Percentiles rank a stretch among this genome's conserved stretches.
Evolutionary conservation across 2,888 invertebrate species (phyloP).

Genomic region (Apeira syringaria): DNA sequence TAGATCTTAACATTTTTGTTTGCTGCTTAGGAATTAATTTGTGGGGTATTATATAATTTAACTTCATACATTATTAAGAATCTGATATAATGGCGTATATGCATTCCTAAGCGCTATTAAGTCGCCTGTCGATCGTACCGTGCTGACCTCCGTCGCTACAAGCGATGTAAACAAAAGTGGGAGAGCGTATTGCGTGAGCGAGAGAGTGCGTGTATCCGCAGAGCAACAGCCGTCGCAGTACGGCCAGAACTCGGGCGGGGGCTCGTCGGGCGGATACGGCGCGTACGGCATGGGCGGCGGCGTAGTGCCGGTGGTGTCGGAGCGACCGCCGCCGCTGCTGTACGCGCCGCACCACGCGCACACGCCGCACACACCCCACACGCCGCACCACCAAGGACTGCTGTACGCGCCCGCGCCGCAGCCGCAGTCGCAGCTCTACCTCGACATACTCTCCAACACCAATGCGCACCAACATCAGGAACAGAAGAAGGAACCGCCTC

Average conservation of each 20-base stretch:
- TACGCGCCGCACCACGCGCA: conserved; percentile 71
- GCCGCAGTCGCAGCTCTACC: conserved; percentile 65
- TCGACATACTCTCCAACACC: conserved; percentile 72
- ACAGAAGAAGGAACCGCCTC: conserved; percentile 63
- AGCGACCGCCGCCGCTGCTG: conserved; percentile 67
- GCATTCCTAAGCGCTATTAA: no score
- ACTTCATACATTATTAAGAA: no score
- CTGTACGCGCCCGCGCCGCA: conserved; percentile 71
- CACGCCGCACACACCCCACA: conserved; percentile 64
- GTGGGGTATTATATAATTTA: no score
- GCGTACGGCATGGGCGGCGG: conserved; percentile 74
- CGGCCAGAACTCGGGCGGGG: conserved; percentile 59
- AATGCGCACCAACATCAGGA: conserved; percentile 67
- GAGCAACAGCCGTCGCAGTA: conserved; percentile 60
- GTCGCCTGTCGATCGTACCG: no score
- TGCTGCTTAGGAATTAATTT: no score
- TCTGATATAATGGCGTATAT: no score
- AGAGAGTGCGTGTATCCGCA: no score
- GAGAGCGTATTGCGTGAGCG: no score
- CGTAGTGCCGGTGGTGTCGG: conserved; percentile 66
- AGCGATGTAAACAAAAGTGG: no score
- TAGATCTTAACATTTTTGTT: no score
- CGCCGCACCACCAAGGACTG: conserved; percentile 36
- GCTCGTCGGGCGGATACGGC: conserved; percentile 58
- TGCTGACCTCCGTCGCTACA: no score